phyloP scores from a whole-genome alignment of 2,113 vertebrate species.

The Polyodon spathula region DNA sequence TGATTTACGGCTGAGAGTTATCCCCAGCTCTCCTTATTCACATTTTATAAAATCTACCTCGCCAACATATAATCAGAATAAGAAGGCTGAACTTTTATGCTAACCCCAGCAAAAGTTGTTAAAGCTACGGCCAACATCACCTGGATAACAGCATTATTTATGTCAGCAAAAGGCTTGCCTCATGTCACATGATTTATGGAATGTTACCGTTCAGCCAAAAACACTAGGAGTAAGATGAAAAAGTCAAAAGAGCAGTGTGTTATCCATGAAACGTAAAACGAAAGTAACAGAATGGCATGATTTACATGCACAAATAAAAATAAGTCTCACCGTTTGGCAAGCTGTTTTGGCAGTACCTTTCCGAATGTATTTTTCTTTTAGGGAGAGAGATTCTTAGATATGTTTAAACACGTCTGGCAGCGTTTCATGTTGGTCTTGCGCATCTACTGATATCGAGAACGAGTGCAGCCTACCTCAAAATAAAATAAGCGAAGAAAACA shows the following conservation, averaged over 20 bases:
- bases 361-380: too few relatives aligned
- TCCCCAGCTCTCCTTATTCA: constrained; percentile 1
- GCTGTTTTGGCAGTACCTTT: too few relatives aligned
- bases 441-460: too few relatives aligned
- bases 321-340: too few relatives aligned
- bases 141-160: constrained; percentile 5
- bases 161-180: constrained; percentile 6
- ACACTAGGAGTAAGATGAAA: constrained; percentile 11
- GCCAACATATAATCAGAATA: background rate
- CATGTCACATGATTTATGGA: constrained; percentile 14
- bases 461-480: too few relatives aligned
- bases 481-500: too few relatives aligned
- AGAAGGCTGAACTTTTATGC: constrained; percentile 13
- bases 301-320: too few relatives aligned
- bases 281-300: too few relatives aligned
- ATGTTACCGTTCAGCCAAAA: background rate
- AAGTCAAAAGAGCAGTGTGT: background rate
- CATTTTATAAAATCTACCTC: constrained; percentile 8
- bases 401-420: too few relatives aligned
- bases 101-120: constrained; percentile 1
- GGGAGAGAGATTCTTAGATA: too few relatives aligned
- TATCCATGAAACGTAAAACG: too few relatives aligned
- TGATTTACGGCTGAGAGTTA: constrained; percentile 13
- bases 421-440: too few relatives aligned
- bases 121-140: background rate